Evolutionary conservation across 2,113 vertebrate genomes (phyloP).

Genomic region (Telmatochromis brachygnathus): DNA sequence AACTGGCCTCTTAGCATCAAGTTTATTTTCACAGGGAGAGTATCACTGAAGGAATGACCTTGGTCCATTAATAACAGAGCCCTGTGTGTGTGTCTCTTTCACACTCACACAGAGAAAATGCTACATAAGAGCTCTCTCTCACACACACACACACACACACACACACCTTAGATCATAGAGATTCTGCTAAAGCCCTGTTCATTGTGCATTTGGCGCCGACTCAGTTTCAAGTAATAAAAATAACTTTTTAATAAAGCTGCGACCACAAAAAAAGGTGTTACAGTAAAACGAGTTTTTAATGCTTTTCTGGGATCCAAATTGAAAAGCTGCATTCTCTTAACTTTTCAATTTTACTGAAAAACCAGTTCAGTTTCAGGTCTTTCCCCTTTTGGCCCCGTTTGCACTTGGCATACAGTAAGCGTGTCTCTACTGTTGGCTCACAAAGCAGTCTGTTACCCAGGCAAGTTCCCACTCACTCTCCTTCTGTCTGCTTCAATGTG

Average conservation of each 20-base stretch:
- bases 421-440: background rate
- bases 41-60: constrained; percentile 36
- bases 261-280: background rate
- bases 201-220: background rate
- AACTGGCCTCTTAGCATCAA: constrained; percentile 2
- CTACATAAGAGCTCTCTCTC: background rate
- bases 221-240: background rate
- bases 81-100: background rate
- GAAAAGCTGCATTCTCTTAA: background rate
- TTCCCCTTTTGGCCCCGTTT: background rate
- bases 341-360: background rate
- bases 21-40: constrained; percentile 48
- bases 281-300: background rate
- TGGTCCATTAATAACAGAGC: constrained; percentile 41
- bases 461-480: background rate
- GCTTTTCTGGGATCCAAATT: background rate
- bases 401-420: background rate
- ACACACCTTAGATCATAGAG: background rate
- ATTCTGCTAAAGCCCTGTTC: constrained; percentile 3
- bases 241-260: background rate
- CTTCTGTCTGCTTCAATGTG: background rate
- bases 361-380: background rate
- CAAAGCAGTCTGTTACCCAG: background rate
- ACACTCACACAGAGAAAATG: background rate
- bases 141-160: background rate